A percentile compares a stretch with the other conserved stretches of the same genome.
Evolutionary conservation across 1,140 invertebrate genomes (phyloP).

Genomic region (Bicyclus anynana): DNA sequence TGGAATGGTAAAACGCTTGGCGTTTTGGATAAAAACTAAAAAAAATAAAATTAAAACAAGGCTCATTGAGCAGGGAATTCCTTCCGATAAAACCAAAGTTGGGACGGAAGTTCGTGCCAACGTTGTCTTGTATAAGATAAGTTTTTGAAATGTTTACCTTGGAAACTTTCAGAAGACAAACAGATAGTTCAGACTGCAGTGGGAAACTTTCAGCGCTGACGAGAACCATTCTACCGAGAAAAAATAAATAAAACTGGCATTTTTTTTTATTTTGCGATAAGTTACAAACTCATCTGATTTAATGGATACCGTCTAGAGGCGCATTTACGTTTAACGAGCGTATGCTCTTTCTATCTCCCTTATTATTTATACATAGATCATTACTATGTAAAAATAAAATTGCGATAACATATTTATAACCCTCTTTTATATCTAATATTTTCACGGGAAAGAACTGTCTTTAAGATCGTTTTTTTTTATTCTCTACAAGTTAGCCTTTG

Average conservation of each 20-base stretch:
- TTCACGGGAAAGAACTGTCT: no score
- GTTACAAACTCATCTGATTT: no score
- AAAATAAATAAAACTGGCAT: not conserved
- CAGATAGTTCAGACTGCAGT: not conserved
- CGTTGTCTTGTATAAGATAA: slow-evolving; percentile 1
- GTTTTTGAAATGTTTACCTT: slow-evolving; percentile 1
- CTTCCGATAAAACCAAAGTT: not conserved
- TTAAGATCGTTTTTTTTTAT: no score
- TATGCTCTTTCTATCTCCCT: no score
- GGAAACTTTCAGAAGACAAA: not conserved
- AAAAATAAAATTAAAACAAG: not conserved
- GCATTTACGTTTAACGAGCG: no score
- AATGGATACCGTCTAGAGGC: no score
- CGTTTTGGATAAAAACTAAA: not conserved
- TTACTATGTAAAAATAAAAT: no score
- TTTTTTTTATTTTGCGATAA: not conserved
- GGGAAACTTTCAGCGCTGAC: not conserved
- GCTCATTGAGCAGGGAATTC: not conserved
- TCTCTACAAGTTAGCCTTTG: no score
- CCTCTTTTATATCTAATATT: no score
- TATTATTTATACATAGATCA: no score
- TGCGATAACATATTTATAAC: no score
- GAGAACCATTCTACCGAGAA: not conserved
- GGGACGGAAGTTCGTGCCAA: not conserved
- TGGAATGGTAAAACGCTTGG: not conserved